phyloP scores from a whole-genome alignment of 1,140 invertebrate genomes.

The Cyclina sinensis region DNA sequence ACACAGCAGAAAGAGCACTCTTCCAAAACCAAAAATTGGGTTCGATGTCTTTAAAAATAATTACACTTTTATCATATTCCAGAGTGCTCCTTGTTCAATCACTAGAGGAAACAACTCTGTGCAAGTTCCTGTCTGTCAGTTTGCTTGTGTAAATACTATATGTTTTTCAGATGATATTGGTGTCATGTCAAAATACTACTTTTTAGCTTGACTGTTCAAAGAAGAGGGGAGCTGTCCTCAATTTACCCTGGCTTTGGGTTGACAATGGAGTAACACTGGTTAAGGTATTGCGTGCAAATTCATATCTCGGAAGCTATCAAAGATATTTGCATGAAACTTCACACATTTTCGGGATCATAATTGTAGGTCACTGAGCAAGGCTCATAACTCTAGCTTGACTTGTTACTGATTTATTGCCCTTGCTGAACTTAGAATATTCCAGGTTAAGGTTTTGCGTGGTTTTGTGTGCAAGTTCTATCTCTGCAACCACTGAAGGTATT shows the following conservation, averaged over 20 bases:
- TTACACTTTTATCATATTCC: slow-evolving; percentile 26
- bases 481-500: slow-evolving; percentile 1
- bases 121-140: slow-evolving; percentile 42
- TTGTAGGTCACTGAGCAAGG: slow-evolving; percentile 20
- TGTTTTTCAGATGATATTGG: slow-evolving; percentile 21
- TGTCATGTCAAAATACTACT: slow-evolving; percentile 25
- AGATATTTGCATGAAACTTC: slow-evolving; percentile 7
- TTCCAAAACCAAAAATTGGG: background rate
- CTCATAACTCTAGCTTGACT: slow-evolving; percentile 11
- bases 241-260: slow-evolving; percentile 18
- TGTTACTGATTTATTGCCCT: slow-evolving; percentile 8
- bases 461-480: slow-evolving; percentile 12
- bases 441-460: slow-evolving; percentile 11
- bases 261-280: background rate
- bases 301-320: slow-evolving; percentile 20
- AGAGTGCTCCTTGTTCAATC: slow-evolving; percentile 16
- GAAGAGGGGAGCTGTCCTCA: slow-evolving; percentile 10
- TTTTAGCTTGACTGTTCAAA: slow-evolving; percentile 8
- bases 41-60: slow-evolving; percentile 19
- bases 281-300: slow-evolving; percentile 20
- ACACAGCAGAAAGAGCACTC: slow-evolving; percentile 11
- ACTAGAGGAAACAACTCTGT: slow-evolving; percentile 24
- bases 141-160: slow-evolving; percentile 37
- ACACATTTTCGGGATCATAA: slow-evolving; percentile 5
- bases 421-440: slow-evolving; percentile 6